phyloP scores from a whole-genome alignment of 2,888 invertebrate genomes.

The Flabesymbios commensalis region DNA sequence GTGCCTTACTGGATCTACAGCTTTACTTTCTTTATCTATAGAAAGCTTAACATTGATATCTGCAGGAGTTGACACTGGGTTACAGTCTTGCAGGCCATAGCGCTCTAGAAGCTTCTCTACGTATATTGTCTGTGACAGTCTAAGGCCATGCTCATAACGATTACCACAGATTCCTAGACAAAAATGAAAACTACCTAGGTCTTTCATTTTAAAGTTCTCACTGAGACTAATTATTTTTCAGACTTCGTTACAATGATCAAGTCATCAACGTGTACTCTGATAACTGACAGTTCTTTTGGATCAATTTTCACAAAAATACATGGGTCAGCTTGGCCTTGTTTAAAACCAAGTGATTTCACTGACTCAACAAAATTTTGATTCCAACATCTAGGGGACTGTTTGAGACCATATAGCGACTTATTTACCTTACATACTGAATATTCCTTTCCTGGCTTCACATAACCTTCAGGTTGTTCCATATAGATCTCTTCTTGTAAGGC shows the following conservation, averaged over 20 bases:
- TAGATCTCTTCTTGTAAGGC: constrained; percentile 33
- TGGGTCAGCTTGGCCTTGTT: constrained; percentile 18
- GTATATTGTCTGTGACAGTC: too few species aligned
- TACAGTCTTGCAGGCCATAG: too few species aligned
- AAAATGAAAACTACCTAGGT: constrained; percentile 19
- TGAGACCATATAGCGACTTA: constrained; percentile 34
- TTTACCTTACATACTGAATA: constrained; percentile 30
- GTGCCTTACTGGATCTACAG: too few species aligned
- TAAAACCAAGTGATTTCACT: constrained; percentile 24
- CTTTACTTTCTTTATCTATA: too few species aligned
- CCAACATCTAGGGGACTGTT: constrained; percentile 36
- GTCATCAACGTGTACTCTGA: constrained; percentile 28
- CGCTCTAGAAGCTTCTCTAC: too few species aligned
- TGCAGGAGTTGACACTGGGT: too few species aligned
- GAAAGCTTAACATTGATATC: too few species aligned
- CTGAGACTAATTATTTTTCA: constrained; percentile 7
- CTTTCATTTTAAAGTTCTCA: constrained; percentile 20
- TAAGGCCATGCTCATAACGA: too few species aligned
- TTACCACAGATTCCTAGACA: constrained; percentile 20
- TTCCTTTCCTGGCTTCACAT: constrained; percentile 16
- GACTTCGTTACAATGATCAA: constrained; percentile 13
- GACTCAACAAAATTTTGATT: constrained; percentile 24
- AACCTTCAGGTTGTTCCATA: constrained; percentile 37
- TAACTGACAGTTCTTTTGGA: constrained; percentile 3
- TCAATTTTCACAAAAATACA: constrained; percentile 8